Conservation (phyloP, 2,888 invertebrate species). For the Lycaena phlaeas region DNA sequence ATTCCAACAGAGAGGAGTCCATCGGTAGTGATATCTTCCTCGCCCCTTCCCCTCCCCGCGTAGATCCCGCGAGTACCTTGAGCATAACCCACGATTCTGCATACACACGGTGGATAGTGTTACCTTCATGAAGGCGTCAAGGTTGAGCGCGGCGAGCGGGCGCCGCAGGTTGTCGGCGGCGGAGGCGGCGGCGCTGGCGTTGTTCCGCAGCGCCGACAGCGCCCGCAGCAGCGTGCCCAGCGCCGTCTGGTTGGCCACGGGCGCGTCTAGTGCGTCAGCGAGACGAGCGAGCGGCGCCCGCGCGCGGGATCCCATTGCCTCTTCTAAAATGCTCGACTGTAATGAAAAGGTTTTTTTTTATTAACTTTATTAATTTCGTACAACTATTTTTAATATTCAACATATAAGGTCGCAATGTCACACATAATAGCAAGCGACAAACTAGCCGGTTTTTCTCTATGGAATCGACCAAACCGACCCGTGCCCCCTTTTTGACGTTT, state of each 20-base stretch:
- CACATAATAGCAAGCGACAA: too few species aligned
- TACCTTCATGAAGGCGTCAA: constrained; percentile 72
- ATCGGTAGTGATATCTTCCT: background rate
- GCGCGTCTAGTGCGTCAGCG: constrained; percentile 83
- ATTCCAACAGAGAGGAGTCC: too few species aligned
- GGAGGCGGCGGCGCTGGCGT: constrained; percentile 82
- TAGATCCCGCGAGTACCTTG: background rate
- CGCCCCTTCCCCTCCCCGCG: background rate
- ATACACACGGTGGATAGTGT: background rate
- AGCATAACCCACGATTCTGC: too few species aligned
- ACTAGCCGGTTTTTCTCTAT: too few species aligned
- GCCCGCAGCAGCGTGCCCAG: constrained; percentile 80
- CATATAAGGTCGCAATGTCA: too few species aligned
- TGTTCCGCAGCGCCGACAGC: constrained; percentile 79
- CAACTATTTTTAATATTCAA: too few species aligned
- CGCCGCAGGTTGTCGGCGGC: constrained; percentile 84
- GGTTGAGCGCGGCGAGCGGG: constrained; percentile 79
- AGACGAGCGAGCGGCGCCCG: constrained; percentile 80
- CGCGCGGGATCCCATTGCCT: constrained; percentile 79
- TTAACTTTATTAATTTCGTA: too few species aligned
- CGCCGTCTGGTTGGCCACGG: constrained; percentile 84
- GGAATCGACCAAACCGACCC: too few species aligned
- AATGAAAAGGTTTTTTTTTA: constrained; percentile 14
- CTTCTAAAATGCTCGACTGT: constrained; percentile 83
- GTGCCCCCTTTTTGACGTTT: too few species aligned